phyloP scores from a whole-genome alignment of 2,113 vertebrate genomes.

The Coptodon rendalli region DNA sequence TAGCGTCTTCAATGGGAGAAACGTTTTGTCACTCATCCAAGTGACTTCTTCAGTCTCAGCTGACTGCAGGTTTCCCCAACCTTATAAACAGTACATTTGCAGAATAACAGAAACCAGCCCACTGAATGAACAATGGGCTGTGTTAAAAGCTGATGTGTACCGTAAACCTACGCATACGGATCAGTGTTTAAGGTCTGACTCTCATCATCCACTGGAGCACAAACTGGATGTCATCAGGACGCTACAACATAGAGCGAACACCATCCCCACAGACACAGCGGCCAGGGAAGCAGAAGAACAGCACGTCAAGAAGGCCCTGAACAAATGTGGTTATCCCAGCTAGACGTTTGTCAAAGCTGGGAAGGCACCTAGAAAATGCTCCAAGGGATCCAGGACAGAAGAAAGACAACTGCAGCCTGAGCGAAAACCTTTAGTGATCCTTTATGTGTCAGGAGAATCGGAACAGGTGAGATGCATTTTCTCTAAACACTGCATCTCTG shows the following conservation, averaged over 20 bases:
- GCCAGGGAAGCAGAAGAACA: background rate
- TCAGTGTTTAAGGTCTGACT: background rate
- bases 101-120: background rate
- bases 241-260: background rate
- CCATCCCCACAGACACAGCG: background rate
- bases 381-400: no score
- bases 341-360: no score
- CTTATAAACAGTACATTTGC: background rate
- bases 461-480: no score
- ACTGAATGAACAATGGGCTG: background rate
- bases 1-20: background rate
- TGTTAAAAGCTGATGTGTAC: background rate
- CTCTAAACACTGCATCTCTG: no score
- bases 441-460: no score
- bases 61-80: background rate
- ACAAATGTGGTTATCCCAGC: background rate
- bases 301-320: background rate
- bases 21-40: background rate
- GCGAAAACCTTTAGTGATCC: no score
- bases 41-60: background rate
- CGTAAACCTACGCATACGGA: background rate
- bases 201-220: background rate
- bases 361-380: no score
- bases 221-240: background rate
- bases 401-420: no score